Base-by-base conservation (phyloP, 1,140 invertebrate species). In the Neodiprion lecontei region DNA sequence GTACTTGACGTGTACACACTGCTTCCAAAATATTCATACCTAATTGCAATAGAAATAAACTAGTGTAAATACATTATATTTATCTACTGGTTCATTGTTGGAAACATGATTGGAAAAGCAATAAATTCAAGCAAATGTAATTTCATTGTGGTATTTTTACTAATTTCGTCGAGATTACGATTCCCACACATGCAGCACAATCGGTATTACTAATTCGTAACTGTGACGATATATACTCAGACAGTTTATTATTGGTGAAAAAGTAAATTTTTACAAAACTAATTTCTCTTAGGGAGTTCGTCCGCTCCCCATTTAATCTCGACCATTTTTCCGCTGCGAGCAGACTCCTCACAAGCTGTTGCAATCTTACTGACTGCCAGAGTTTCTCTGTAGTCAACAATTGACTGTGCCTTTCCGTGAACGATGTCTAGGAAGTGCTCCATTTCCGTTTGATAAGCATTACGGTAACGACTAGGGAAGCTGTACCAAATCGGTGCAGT, bases 361-460 rank as follows among this genome's bases (percentile, higher is more conserved):
- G 91, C 91, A 23, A 92, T 90, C 76, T 90, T 91, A 66, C 82
- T 88, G 8, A 91, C 87, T 1, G 91, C 90, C 14, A 91, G 79
- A 2, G 88, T 90, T 72, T 92, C 89, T 68, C 89, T 87, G 4
- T 86, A 83, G 0, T 81, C 84, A 0, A 92, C 88, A 1, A 81
- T 74, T 8, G 85, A 74, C 7, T 88, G 81, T 0, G 79, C 82
- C 66, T 88, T 89, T 40, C 89, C 91, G 48, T 79, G 75, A 2
- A 92, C 81, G 68, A 93, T 84, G 80, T 93, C 90, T 4, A 94
- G 77, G 76, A 94, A 94, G 77, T 94, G 92, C 21, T 93, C 90
- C 77, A 94, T 85, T 79, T 94, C 93, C 2, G 80, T 80, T 47
- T 81, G 76, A 79, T 94, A 94, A 1, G 91, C 91, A 48, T 89